These are phyloP conservation scores for Sinocyclocheilus maitianheensis DNA, from an alignment of 2,113 vertebrate genomes.

Conservation along the genomic window DNA sequence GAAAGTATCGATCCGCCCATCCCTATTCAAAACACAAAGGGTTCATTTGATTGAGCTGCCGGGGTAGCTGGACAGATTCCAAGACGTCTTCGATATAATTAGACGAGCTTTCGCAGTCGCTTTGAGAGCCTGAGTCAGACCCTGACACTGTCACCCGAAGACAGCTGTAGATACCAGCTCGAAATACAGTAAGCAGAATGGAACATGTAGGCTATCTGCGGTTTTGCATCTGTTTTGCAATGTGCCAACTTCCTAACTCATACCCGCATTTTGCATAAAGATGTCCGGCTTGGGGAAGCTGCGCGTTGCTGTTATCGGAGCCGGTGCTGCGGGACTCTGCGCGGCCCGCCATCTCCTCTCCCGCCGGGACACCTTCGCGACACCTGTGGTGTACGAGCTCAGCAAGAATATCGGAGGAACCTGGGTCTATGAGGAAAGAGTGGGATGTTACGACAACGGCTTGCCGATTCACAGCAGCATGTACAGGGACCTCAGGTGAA, in stretches of 20 bases:
- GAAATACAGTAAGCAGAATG: background rate
- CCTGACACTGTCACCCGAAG: background rate
- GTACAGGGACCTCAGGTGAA: constrained; percentile 79
- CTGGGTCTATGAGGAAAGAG: constrained; percentile 77
- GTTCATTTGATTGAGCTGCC: constrained; percentile 18
- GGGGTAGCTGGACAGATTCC: background rate
- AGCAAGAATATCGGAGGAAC: constrained; percentile 72
- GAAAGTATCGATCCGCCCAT: too few relatives aligned
- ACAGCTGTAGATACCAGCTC: background rate
- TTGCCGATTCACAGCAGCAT: constrained; percentile 77
- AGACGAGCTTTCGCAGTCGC: background rate
- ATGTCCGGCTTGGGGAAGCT: constrained; percentile 55
- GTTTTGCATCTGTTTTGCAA: background rate
- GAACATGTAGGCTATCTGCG: background rate
- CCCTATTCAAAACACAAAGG: background rate
- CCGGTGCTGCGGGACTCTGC: constrained; percentile 77
- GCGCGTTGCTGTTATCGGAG: constrained; percentile 75
- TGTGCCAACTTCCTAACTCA: background rate
- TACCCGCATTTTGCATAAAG: background rate
- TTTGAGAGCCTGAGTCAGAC: background rate
- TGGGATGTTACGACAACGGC: constrained; percentile 56
- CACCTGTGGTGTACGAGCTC: constrained; percentile 77
- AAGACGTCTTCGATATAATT: background rate
- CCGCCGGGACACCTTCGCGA: constrained; percentile 63
- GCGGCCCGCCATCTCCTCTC: constrained; percentile 75